These are phyloP conservation scores for Eupithecia pulchellata DNA, from an alignment of 2,888 invertebrate species.

Conservation along the genomic window DNA sequence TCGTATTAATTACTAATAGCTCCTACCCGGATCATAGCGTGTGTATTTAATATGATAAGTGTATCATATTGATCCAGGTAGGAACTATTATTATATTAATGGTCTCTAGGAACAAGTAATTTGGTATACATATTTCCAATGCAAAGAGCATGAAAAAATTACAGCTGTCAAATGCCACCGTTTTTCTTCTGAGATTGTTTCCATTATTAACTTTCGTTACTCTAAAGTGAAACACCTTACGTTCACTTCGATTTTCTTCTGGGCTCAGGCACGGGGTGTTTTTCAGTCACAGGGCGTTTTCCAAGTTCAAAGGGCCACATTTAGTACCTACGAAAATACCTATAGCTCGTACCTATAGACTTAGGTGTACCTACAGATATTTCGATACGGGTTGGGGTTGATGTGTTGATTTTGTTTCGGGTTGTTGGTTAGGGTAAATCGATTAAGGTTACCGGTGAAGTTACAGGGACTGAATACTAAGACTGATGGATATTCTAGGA, in stretches of 20 bases:
- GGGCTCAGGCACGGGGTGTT: background rate
- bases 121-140: too few relatives aligned
- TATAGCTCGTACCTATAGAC: background rate
- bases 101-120: too few relatives aligned
- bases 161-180: too few relatives aligned
- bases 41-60: too few relatives aligned
- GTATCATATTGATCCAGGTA: too few relatives aligned
- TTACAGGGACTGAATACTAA: slow-evolving; percentile 6
- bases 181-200: too few relatives aligned
- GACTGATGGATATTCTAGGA: background rate
- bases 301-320: slow-evolving; percentile 17
- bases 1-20: too few relatives aligned
- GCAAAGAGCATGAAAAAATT: too few relatives aligned
- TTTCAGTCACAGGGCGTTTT: background rate
- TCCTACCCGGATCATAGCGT: too few relatives aligned
- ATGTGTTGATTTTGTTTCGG: slow-evolving; percentile 22
- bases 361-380: background rate
- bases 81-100: too few relatives aligned
- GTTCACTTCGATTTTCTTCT: slow-evolving; percentile 1
- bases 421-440: slow-evolving; percentile 13
- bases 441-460: slow-evolving; percentile 8
- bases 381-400: slow-evolving; percentile 8
- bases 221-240: background rate
- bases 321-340: background rate
- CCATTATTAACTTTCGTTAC: background rate